phyloP scores from a whole-genome alignment of 2,888 invertebrate genomes.

The Aproaerema taeniolella region DNA sequence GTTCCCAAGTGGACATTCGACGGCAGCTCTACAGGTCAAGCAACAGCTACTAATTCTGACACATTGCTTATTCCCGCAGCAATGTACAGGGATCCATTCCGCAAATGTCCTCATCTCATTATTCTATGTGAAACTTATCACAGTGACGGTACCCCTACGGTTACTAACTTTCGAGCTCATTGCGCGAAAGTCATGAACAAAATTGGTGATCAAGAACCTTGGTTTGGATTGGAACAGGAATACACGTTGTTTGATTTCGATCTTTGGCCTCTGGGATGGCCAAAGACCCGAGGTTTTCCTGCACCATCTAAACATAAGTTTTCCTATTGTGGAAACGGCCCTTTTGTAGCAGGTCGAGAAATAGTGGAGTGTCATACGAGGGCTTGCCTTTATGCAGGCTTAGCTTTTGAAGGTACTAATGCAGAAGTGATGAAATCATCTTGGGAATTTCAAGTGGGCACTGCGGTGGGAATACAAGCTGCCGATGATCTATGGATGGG shows the following conservation, averaged over 20 bases:
- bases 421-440: slow-evolving; percentile 99
- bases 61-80: slow-evolving; percentile 92
- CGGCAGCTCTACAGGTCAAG: slow-evolving; percentile 95
- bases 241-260: slow-evolving; percentile 91
- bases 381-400: slow-evolving; percentile 93
- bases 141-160: slow-evolving; percentile 85
- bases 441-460: slow-evolving; percentile 95
- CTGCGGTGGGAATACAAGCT: slow-evolving; percentile 88
- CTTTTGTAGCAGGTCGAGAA: slow-evolving; percentile 94
- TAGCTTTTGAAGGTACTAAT: slow-evolving; percentile 94
- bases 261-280: slow-evolving; percentile 93
- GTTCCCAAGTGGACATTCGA: slow-evolving; percentile 94
- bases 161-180: slow-evolving; percentile 82
- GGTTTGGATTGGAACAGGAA: slow-evolving; percentile 96
- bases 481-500: slow-evolving; percentile 94
- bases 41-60: slow-evolving; percentile 89
- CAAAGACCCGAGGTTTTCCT: slow-evolving; percentile 92
- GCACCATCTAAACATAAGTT: slow-evolving; percentile 85
- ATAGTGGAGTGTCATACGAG: slow-evolving; percentile 92
- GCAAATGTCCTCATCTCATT: slow-evolving; percentile 89
- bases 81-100: slow-evolving; percentile 94
- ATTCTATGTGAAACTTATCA: slow-evolving; percentile 91
- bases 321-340: slow-evolving; percentile 95
- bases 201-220: slow-evolving; percentile 81
- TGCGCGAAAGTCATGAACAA: slow-evolving; percentile 78